phyloP scores from a whole-genome alignment of 1,140 invertebrate species.

The Ditylenchus dipsaci region DNA sequence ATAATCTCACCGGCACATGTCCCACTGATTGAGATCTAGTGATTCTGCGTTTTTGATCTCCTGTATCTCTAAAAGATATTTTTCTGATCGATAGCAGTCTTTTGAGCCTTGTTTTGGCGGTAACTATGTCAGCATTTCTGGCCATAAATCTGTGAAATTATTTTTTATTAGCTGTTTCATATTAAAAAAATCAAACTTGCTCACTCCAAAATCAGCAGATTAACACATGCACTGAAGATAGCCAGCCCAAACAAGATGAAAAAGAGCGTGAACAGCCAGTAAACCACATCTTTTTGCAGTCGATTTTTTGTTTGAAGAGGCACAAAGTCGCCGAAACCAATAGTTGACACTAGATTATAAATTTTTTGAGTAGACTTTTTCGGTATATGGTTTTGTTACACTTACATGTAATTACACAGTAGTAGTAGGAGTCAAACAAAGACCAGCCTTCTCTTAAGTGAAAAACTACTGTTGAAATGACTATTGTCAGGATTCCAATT shows the following conservation, averaged over 20 bases:
- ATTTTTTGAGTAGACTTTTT: too few species aligned
- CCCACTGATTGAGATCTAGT: too few species aligned
- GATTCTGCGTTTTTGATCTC: too few species aligned
- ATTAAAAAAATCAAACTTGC: constrained; percentile 7
- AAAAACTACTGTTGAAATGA: constrained; percentile 48
- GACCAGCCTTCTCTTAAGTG: constrained; percentile 83
- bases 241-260: constrained; percentile 98
- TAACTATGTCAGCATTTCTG: constrained; percentile 7
- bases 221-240: constrained; percentile 94
- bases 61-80: neutral
- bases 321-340: constrained; percentile 67
- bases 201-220: constrained; percentile 85
- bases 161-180: too few species aligned
- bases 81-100: neutral
- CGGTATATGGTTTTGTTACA: constrained; percentile 60
- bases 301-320: constrained; percentile 79
- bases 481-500: constrained; percentile 47
- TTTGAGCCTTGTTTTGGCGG: neutral
- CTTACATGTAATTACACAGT: constrained; percentile 95
- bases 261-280: constrained; percentile 86
- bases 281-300: constrained; percentile 86
- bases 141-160: constrained; percentile 2
- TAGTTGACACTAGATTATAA: constrained; percentile 45
- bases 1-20: too few species aligned
- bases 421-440: constrained; percentile 96